Percentiles rank a stretch among this genome's conserved stretches.
Conservation (phyloP, 2,888 invertebrate genomes). For the Iphiclides podalirius region DNA sequence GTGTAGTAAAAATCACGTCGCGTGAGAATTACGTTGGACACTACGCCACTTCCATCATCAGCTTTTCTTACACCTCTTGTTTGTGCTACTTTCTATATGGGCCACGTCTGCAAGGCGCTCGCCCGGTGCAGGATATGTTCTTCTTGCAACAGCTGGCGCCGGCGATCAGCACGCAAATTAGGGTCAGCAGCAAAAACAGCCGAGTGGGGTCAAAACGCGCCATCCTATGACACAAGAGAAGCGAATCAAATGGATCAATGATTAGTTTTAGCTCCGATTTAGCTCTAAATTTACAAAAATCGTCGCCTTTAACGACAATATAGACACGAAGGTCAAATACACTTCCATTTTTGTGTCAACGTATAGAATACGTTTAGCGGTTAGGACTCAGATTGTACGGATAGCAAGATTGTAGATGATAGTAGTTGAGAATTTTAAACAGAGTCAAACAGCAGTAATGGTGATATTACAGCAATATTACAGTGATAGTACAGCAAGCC, state of each 20-base stretch:
- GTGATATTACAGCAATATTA: no score
- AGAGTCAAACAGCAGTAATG: no score
- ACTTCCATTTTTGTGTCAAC: no score
- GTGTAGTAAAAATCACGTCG: conserved; percentile 6
- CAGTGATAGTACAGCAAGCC: no score
- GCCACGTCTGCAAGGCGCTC: conserved; percentile 58
- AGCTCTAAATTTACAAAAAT: conserved; percentile 35
- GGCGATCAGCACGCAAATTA: conserved; percentile 45
- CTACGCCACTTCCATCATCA: conserved; percentile 1
- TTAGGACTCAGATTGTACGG: no score
- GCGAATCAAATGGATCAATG: background rate
- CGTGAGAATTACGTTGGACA: conserved; percentile 11
- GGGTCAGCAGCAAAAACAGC: conserved; percentile 42
- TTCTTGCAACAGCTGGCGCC: conserved; percentile 40
- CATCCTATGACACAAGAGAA: conserved; percentile 34
- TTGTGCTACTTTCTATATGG: conserved; percentile 42
- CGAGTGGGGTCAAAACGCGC: conserved; percentile 39
- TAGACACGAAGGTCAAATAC: no score
- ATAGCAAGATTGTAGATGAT: no score
- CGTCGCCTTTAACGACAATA: no score
- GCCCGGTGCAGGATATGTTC: conserved; percentile 47
- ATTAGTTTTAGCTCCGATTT: background rate
- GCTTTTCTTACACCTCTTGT: background rate
- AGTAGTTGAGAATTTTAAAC: no score
- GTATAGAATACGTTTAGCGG: no score